Base-by-base conservation (phyloP, 2,888 invertebrate species). In the Apocheima hispidaria region DNA sequence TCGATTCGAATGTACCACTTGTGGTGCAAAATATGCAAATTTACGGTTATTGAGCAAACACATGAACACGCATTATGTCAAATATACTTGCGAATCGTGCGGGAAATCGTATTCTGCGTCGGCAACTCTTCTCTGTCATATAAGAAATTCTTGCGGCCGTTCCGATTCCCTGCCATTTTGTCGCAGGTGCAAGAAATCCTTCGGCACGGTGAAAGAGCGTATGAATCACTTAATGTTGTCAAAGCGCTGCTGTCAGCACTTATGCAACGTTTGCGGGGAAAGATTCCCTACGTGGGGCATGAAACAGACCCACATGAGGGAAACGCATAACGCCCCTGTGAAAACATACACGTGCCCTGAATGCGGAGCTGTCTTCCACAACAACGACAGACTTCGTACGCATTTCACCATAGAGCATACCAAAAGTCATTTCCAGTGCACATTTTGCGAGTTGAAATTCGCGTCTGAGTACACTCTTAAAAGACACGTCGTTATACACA, bases 1-100 rank as follows among this genome's bases (percentile, higher is more conserved):
- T 12, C 71, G 66, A 41, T 69, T 76, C 12, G 62, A 64, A 10
- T 85, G 84, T 46, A 70, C 70, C 0, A 55, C 81, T 7, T 86
- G 84, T 60, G 72, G 73, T 10, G 59, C 55, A 2, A 80, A 79
- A 54, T 82, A 78, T 58, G 68, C 77, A 0, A 75, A 75, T 28
- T 63, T 85, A 12, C 75, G 79, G 0, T 69, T 71, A 9, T 61
- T 84, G 9, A 83, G 81, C 46, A 75, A 77, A 16, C 85, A 85
- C 54, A 81, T 79, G 50, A 77, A 80, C 28, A 71, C 72, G 0
- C 85, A 85, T 68, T 83, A 71, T 46, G 63, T 68, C 4, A 82
- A 80, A 40, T 78, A 72, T 59, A 80, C 81, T 0, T 85, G 84
- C 38, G 82, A 80, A 23, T 72, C 71, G 7, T 85, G 84, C 59